Percentiles rank a stretch among this genome's conserved stretches.
phyloP scores from a whole-genome alignment of 2,113 vertebrate genomes.

The Malaclemys terrapin region DNA sequence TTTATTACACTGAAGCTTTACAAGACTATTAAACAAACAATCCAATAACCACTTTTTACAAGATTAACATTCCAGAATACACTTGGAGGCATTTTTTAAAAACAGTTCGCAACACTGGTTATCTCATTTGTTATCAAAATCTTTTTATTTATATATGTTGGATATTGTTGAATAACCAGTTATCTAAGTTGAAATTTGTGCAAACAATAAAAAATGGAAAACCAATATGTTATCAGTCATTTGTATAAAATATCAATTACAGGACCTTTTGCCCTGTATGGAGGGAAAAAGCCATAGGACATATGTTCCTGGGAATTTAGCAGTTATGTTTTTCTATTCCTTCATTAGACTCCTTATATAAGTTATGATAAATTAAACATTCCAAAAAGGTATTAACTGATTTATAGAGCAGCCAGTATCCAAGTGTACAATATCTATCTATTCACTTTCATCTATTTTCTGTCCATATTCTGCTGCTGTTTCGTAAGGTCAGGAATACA shows the following conservation, averaged over 20 bases:
- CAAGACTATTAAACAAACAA: constrained; percentile 82
- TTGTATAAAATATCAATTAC: constrained; percentile 72
- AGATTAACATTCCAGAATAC: constrained; percentile 77
- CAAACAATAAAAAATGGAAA: constrained; percentile 80
- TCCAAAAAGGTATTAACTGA: constrained; percentile 70
- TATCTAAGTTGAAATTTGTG: constrained; percentile 80
- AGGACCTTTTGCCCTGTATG: constrained; percentile 58
- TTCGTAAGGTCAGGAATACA: constrained; percentile 13
- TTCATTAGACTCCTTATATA: constrained; percentile 83
- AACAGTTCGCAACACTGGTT: constrained; percentile 70
- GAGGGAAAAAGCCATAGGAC: constrained; percentile 54
- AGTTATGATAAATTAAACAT: constrained; percentile 85
- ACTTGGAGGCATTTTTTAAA: constrained; percentile 66
- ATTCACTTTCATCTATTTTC: constrained; percentile 34
- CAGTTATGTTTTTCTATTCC: constrained; percentile 73
- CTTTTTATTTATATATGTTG: constrained; percentile 69
- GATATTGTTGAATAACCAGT: constrained; percentile 75
- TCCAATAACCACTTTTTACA: constrained; percentile 86
- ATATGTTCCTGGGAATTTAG: constrained; percentile 50
- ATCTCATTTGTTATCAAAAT: constrained; percentile 76
- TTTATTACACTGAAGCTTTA: constrained; percentile 84
- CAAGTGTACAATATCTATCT: constrained; percentile 34
- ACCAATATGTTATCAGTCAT: constrained; percentile 76
- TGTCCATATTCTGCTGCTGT: constrained; percentile 34
- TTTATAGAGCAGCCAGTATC: constrained; percentile 59